Evolutionary conservation across 2,797 vertebrate species (phyloP).

Genomic region (Chelon labrosus): DNA sequence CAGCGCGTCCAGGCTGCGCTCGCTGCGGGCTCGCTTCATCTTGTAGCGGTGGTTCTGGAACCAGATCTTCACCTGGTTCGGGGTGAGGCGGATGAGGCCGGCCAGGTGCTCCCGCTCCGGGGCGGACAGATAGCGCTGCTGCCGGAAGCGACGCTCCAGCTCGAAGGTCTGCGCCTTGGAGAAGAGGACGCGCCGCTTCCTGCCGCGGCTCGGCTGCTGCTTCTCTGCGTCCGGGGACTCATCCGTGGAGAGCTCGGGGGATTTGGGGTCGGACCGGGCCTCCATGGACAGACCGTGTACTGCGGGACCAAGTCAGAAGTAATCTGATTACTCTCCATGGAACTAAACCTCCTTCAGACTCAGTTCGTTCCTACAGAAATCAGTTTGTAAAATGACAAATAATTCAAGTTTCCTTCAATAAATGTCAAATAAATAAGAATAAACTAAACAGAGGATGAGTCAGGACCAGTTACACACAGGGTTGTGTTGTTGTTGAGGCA

Average conservation of each 20-base stretch:
- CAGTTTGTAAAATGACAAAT: too few relatives aligned
- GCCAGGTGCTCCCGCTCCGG: slow-evolving; percentile 94
- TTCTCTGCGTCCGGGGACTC: slow-evolving; percentile 87
- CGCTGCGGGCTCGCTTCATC: slow-evolving; percentile 91
- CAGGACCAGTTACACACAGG: too few relatives aligned
- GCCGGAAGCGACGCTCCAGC: slow-evolving; percentile 92
- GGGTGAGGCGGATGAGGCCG: slow-evolving; percentile 90
- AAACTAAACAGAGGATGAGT: too few relatives aligned
- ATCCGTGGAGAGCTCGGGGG: slow-evolving; percentile 86
- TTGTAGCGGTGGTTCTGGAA: slow-evolving; percentile 97
- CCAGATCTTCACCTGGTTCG: slow-evolving; percentile 97
- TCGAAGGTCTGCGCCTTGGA: slow-evolving; percentile 94
- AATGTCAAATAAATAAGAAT: too few relatives aligned
- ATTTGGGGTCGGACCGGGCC: slow-evolving; percentile 82
- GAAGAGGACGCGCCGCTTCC: slow-evolving; percentile 92
- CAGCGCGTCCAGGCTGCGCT: slow-evolving; percentile 89
- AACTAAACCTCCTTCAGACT: neutral
- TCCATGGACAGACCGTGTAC: slow-evolving; percentile 84
- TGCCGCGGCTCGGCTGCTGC: slow-evolving; percentile 68
- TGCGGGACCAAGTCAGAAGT: slow-evolving; percentile 56
- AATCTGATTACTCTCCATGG: slow-evolving; percentile 37
- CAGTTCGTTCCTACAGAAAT: neutral
- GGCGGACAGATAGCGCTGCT: slow-evolving; percentile 93
- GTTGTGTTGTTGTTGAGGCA: too few relatives aligned
- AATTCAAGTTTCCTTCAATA: too few relatives aligned